Percentiles rank a stretch among this genome's conserved stretches.
These are phyloP conservation scores for Phalloptychus januarius DNA, from an alignment of 2,797 vertebrate species.

Conservation along the genomic window DNA sequence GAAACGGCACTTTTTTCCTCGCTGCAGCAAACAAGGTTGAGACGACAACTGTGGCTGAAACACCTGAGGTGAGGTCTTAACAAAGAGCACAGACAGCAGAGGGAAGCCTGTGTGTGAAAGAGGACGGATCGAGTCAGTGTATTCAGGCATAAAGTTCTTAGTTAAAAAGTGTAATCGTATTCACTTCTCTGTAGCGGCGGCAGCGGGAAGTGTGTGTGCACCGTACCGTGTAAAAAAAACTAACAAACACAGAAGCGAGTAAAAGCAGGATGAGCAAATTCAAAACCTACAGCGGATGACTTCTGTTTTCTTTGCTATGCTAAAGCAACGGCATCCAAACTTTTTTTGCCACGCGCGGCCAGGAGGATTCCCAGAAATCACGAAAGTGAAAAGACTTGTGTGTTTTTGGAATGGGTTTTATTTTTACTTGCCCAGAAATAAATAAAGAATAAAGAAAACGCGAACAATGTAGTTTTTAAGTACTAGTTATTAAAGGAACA, in stretches of 20 bases:
- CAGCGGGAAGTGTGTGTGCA: background rate
- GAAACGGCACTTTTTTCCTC: conserved; percentile 28
- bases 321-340: background rate
- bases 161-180: background rate
- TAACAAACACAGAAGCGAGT: background rate
- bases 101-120: background rate
- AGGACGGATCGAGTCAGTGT: background rate
- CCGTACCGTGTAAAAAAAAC: background rate
- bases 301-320: background rate
- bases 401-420: background rate
- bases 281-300: background rate
- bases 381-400: background rate
- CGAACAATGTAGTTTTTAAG: background rate
- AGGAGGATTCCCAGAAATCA: background rate
- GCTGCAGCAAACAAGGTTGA: conserved; percentile 43
- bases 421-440: background rate
- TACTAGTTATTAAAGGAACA: background rate
- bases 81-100: conserved; percentile 6
- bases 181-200: background rate
- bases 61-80: conserved; percentile 49
- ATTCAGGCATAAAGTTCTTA: background rate
- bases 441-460: background rate
- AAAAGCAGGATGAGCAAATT: background rate
- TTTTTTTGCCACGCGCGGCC: background rate
- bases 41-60: conserved; percentile 26